A percentile compares a stretch with the other conserved stretches of the same genome.
Conservation (phyloP, 2,113 vertebrate species). For the Empidonax traillii region DNA sequence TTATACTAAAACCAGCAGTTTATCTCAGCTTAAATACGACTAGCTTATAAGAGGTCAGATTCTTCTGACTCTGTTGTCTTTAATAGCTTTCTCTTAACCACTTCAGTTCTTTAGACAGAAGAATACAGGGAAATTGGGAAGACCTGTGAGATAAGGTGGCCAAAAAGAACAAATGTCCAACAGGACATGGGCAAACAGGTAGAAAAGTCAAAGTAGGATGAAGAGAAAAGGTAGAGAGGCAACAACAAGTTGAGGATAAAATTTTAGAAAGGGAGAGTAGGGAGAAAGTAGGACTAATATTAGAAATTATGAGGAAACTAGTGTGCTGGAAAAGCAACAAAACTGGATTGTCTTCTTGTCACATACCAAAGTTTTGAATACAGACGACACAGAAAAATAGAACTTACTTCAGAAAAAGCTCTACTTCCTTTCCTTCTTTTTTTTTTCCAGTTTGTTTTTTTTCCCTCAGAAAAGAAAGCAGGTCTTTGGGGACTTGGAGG, state of each 20-base stretch:
- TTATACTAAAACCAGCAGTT: background rate
- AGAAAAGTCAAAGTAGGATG: background rate
- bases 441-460: background rate
- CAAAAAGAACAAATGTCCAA: background rate
- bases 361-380: background rate
- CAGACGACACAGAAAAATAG: background rate
- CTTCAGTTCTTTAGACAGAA: background rate
- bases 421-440: background rate
- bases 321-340: background rate
- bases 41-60: constrained; percentile 10
- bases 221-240: background rate
- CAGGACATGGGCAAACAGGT: background rate
- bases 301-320: background rate
- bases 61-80: background rate
- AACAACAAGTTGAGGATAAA: background rate
- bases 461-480: background rate
- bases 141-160: background rate
- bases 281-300: background rate
- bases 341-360: background rate
- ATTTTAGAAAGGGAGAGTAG: background rate
- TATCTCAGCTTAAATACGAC: constrained; percentile 28
- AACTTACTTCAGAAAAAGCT: background rate
- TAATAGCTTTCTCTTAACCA: background rate
- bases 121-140: background rate
- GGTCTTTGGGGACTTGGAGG: background rate